Evolutionary conservation across 2,888 invertebrate genomes (phyloP).

Genomic region (Erebia epiphron): DNA sequence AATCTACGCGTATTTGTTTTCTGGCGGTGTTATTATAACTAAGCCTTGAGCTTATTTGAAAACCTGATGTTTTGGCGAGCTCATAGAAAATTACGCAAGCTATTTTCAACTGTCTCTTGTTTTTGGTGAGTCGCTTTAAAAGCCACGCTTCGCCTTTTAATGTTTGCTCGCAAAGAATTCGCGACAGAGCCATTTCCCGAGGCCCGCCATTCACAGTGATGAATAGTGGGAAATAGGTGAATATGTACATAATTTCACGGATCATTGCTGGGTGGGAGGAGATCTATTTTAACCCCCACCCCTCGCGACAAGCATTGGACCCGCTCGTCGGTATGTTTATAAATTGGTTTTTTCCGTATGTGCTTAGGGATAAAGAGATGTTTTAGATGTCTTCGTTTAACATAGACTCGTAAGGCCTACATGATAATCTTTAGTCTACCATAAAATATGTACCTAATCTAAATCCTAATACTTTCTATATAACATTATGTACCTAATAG

Average conservation of each 20-base stretch:
- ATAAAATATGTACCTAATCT: too few relatives aligned
- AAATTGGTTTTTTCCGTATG: slow-evolving; percentile 16
- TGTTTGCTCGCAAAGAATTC: slow-evolving; percentile 18
- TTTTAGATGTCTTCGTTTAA: background rate
- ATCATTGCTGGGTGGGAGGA: slow-evolving; percentile 20
- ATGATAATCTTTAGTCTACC: too few relatives aligned
- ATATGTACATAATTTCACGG: slow-evolving; percentile 33
- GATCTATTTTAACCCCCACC: slow-evolving; percentile 11
- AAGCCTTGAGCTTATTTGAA: too few relatives aligned
- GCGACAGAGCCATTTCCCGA: slow-evolving; percentile 16
- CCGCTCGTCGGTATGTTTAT: slow-evolving; percentile 13
- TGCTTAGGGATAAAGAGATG: background rate
- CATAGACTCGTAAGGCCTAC: too few relatives aligned
- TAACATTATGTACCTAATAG: too few relatives aligned
- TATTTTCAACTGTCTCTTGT: too few relatives aligned
- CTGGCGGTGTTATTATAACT: too few relatives aligned
- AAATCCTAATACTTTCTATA: too few relatives aligned
- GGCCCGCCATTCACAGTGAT: slow-evolving; percentile 27
- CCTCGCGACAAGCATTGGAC: background rate
- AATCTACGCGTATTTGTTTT: too few relatives aligned
- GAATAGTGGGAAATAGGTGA: slow-evolving; percentile 28
- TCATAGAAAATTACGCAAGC: too few relatives aligned
- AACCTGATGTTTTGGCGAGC: too few relatives aligned
- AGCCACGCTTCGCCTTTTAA: slow-evolving; percentile 7
- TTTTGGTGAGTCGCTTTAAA: background rate